A percentile compares a stretch with the other conserved stretches of the same genome.
phyloP scores from a whole-genome alignment of 2,888 invertebrate species.

The Acholoe squamosa region DNA sequence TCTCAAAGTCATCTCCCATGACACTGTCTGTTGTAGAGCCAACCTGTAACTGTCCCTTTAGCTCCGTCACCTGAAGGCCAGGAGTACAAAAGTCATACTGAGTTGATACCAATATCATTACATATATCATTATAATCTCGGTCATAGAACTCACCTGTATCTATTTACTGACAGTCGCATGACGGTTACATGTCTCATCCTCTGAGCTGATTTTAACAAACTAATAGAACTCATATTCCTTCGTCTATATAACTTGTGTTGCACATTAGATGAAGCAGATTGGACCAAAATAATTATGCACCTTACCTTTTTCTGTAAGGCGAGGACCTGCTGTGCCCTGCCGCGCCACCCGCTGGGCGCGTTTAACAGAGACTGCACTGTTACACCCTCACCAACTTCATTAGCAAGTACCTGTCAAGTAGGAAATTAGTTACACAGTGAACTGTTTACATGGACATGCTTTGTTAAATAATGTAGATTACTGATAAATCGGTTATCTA shows the following conservation, averaged over 20 bases:
- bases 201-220: too few species aligned
- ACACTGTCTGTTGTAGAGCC: neutral
- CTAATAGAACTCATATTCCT: too few species aligned
- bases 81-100: neutral
- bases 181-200: too few species aligned
- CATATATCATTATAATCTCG: too few species aligned
- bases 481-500: too few species aligned
- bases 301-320: slow-evolving; percentile 80
- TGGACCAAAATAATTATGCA: neutral
- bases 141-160: too few species aligned
- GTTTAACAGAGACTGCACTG: slow-evolving; percentile 78
- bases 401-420: slow-evolving; percentile 77
- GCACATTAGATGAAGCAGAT: too few species aligned
- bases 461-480: too few species aligned
- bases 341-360: slow-evolving; percentile 80
- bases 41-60: slow-evolving; percentile 73
- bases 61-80: slow-evolving; percentile 75
- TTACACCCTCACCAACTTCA: slow-evolving; percentile 82
- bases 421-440: too few species aligned
- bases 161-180: too few species aligned
- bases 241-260: too few species aligned
- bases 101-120: neutral
- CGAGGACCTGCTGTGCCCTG: slow-evolving; percentile 80
- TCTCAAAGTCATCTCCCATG: slow-evolving; percentile 63
- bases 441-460: too few species aligned